Evolutionary conservation across 2,113 vertebrate species (phyloP), one percentile per base, ranked within the genome.

Genomic region (Manacus vitellinus): DNA sequence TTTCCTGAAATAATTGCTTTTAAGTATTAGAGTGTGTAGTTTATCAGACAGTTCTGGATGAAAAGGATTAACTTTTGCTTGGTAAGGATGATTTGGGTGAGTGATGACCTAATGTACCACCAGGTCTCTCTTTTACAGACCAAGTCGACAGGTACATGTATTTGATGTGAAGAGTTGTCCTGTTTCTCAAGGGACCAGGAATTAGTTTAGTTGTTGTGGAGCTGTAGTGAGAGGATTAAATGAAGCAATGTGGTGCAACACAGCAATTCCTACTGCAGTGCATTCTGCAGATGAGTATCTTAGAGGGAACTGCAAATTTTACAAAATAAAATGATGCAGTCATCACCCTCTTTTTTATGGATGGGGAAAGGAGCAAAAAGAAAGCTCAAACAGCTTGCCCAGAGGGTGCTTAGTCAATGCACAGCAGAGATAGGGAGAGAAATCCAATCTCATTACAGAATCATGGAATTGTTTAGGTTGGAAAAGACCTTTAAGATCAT

Each of bases 321-420:
- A 51, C 51, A 43, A 75, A 80, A 89, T 4, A 77, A 75, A 90
- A 55, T 67, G 46, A 46, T 18, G 79, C 31, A 91, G 43, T 31
- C 88, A 85, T 91, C 87, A 30, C 77, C 52, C 66, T 95, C 52
- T 19, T 44, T 82, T 75, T 92, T 49, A 66, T 55, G 83, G 67
- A 51, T 49, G 33, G 51, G 54, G 88, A 92, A 88, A 47, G 71
- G 72, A 88, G 71, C 0, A 0, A 85, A 66, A 18, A 77, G 88
- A 90, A 87, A 85, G 78, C 88, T 95, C 7, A 76, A 35, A 37
- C 10, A 33, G 35, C 75, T 93, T 8, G 85, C 92, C 67, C 88
- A 94, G 90, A 74, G 84, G 72, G 68, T 79, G 72, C 78, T 96
- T 67, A 70, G 78, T 39, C 92, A 90, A 27, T 71, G 88, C 85